Conservation (phyloP, 2,113 vertebrate species). For the Leuciscus idus region DNA sequence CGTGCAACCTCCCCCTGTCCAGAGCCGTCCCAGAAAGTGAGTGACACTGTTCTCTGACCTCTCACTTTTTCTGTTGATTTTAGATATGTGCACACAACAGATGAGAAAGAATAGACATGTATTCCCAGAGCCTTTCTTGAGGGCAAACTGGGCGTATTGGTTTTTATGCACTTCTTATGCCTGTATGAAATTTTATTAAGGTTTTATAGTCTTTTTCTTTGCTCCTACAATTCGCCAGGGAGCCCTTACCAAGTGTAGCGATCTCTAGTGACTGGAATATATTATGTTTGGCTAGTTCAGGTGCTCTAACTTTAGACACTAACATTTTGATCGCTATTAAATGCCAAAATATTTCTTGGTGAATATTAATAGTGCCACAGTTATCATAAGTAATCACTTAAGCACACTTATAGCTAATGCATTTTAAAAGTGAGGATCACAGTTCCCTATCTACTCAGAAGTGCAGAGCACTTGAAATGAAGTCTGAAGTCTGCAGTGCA, state of each 20-base stretch:
- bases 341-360: not conserved
- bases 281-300: conserved; percentile 1
- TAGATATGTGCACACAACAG: not conserved
- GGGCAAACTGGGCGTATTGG: not conserved
- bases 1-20: conserved; percentile 74
- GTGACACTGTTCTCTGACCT: conserved; percentile 50
- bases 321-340: not conserved
- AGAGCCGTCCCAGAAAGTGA: conserved; percentile 83
- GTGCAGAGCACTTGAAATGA: not conserved
- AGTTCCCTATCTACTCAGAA: not conserved
- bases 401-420: not conserved
- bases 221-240: not conserved
- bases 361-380: not conserved
- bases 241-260: conserved; percentile 9
- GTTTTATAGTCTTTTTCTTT: not conserved
- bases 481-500: not conserved
- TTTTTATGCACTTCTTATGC: not conserved
- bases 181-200: not conserved
- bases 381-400: not conserved
- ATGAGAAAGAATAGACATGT: not conserved
- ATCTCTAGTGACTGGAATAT: conserved; percentile 44
- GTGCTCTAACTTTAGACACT: not conserved
- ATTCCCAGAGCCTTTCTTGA: not conserved
- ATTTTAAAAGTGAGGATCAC: not conserved
- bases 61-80: not conserved